Evolutionary conservation across 2,797 vertebrate genomes (phyloP).

Genomic region (Leuciscus waleckii): DNA sequence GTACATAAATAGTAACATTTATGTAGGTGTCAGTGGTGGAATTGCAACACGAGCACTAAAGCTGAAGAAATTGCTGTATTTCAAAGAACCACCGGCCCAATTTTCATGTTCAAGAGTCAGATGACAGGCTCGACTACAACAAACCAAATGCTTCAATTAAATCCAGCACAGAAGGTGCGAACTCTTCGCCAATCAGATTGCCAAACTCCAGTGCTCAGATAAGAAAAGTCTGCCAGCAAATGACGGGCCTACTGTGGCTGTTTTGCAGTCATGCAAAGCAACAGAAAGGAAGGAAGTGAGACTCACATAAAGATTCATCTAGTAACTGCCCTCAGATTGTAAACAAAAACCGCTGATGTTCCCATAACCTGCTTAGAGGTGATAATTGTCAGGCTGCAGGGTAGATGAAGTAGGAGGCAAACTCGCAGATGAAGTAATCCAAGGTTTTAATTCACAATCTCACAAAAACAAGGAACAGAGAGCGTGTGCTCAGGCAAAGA

Average conservation of each 20-base stretch:
- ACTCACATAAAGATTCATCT: constrained; percentile 41
- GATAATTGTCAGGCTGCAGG: no score
- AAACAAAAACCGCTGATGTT: constrained; percentile 23
- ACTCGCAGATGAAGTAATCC: no score
- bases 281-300: constrained; percentile 55
- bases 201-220: neutral
- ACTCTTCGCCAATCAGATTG: constrained; percentile 16
- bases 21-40: neutral
- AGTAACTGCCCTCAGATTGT: neutral
- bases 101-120: constrained; percentile 9
- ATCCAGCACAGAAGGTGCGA: constrained; percentile 29
- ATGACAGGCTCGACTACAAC: constrained; percentile 14
- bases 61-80: neutral
- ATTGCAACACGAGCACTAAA: neutral
- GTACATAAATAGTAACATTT: neutral
- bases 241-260: constrained; percentile 30
- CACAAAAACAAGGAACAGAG: no score
- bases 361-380: constrained; percentile 1
- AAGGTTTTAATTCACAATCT: no score
- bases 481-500: no score
- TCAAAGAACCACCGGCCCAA: neutral
- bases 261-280: constrained; percentile 41
- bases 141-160: constrained; percentile 30
- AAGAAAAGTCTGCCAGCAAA: constrained; percentile 28
- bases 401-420: no score